phyloP scores from a whole-genome alignment of 2,888 invertebrate genomes.

The Tenthredo livida region DNA sequence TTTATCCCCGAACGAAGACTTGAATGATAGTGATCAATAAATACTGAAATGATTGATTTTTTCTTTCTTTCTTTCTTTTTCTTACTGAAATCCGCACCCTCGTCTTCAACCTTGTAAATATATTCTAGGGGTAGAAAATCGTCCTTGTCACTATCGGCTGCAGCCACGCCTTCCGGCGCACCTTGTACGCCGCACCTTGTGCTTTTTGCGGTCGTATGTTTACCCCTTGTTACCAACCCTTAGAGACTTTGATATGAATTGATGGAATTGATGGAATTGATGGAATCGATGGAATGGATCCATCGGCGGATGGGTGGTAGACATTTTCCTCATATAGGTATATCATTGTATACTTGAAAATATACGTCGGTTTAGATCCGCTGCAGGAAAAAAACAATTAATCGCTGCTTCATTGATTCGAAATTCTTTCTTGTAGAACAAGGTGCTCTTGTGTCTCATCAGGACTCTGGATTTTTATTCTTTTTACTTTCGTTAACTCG shows the following conservation, averaged over 20 bases:
- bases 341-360: not conserved
- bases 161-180: conserved; percentile 39
- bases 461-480: not conserved
- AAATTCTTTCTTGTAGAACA: not conserved
- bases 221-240: conserved; percentile 6
- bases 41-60: not conserved
- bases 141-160: not conserved
- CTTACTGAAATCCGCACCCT: not conserved
- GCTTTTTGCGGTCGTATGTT: conserved; percentile 13
- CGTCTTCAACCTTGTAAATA: not conserved
- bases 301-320: not conserved
- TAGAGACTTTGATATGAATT: not conserved
- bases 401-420: not conserved
- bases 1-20: no score
- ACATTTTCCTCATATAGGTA: not conserved
- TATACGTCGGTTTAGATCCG: not conserved
- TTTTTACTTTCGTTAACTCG: not conserved
- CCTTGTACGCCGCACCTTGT: conserved; percentile 43
- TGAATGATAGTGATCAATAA: not conserved
- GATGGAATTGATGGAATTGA: conserved; percentile 17
- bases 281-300: conserved; percentile 4
- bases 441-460: not conserved
- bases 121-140: not conserved
- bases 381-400: not conserved
- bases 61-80: not conserved